Evolutionary conservation across 2,888 invertebrate species (phyloP), one percentile per base, ranked within the genome.

Genomic region (Troides aeacus): DNA sequence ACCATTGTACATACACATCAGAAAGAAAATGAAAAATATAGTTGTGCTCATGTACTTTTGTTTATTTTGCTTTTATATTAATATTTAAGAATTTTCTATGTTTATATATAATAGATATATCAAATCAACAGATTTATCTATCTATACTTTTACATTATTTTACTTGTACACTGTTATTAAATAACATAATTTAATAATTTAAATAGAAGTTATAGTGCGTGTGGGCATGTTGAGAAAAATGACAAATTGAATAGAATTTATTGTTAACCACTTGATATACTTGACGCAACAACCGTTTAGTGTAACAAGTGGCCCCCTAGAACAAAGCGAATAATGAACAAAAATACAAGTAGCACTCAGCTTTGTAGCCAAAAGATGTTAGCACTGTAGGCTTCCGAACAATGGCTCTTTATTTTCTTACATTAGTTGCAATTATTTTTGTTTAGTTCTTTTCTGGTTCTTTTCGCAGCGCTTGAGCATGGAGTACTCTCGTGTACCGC

Each of bases 351-450:
- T 78, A 78, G 80, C 81, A 79, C 89, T 90, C 81, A 69, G 81
- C 81, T 84, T 88, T 89, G 83, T 89, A 77, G 72, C 78, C 68
- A 79, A 87, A 92, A 92, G 91, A 92, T 91, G 91, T 89, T 84
- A 81, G 85, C 77, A 72, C 77, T 78, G 71, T 73, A 72, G 75
- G 74, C 77, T 71, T 69, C 72, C 64, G 75, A 79, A 90, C 88
- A 90, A 90, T 83, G 74, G 77, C 74, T 78, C 78, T 80, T 87
- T 88, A 87, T 85, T 88, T 87, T 87, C 88, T 88, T 89, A 89
- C 89, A 86, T 87, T 90, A 90, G 89, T 90, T 84, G 80, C 90
- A 78, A 81, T 80, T 83, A 85, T 87, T 88, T 80, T 81, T 81
- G 78, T 80, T 81, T 76, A 80, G 86, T 84, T 87, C 81, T 78